Percentiles rank a stretch among this genome's conserved stretches.
These are phyloP conservation scores for Suricata suricatta DNA, from an alignment of 2,113 vertebrate genomes.

Conservation along the genomic window DNA sequence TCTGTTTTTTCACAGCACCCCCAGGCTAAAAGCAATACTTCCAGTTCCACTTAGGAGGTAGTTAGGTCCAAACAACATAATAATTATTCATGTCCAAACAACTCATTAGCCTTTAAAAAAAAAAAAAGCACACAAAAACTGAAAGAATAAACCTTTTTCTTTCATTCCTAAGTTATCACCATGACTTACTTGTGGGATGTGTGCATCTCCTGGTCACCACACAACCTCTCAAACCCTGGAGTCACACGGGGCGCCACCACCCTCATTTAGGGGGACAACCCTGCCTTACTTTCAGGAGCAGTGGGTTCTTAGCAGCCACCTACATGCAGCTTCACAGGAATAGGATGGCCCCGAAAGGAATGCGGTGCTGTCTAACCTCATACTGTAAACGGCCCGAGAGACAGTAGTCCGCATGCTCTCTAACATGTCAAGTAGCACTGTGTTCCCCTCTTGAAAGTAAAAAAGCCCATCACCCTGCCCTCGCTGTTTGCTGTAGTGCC, in stretches of 20 bases:
- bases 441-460: not conserved
- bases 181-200: not conserved
- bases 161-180: not conserved
- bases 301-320: not conserved
- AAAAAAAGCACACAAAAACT: not conserved
- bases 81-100: not conserved
- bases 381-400: not conserved
- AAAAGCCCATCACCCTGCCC: fast-evolving
- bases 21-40: not conserved
- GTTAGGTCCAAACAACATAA: not conserved
- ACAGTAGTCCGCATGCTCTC: not conserved
- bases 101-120: not conserved
- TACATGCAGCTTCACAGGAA: not conserved
- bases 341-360: not conserved
- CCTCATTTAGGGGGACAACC: not conserved
- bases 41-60: not conserved
- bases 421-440: not conserved
- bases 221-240: not conserved
- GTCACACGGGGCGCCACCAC: not conserved
- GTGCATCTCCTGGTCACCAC: not conserved
- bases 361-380: not conserved
- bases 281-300: too few relatives aligned
- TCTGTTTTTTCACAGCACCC: not conserved
- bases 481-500: too few relatives aligned
- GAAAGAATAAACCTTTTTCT: not conserved